Conservation (phyloP, 2,888 invertebrate species). For the Drosophila anomelani region DNA sequence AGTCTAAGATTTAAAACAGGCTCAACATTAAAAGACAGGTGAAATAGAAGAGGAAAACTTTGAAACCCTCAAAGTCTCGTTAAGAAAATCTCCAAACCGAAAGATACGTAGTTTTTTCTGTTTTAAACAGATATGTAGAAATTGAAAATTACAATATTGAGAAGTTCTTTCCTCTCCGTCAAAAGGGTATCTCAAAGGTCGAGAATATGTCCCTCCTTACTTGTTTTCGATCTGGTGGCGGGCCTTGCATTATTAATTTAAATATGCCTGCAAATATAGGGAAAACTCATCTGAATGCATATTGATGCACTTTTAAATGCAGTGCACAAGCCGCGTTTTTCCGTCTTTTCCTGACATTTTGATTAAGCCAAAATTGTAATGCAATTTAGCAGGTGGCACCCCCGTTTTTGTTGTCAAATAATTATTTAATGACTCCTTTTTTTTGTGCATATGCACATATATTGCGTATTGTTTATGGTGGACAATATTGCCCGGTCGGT, state of each 20-base stretch:
- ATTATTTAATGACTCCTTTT: constrained; percentile 65
- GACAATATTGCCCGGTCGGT: constrained; percentile 39
- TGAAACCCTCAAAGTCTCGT: too few species aligned
- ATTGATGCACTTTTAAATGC: constrained; percentile 71
- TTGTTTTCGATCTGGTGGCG: constrained; percentile 24
- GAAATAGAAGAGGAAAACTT: too few species aligned
- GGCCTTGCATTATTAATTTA: constrained; percentile 71
- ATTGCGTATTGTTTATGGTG: constrained; percentile 53
- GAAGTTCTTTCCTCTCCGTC: too few species aligned
- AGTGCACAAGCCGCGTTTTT: constrained; percentile 2
- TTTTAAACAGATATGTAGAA: too few species aligned
- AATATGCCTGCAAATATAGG: constrained; percentile 46
- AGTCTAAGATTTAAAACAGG: not conserved
- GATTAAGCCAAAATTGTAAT: constrained; percentile 66
- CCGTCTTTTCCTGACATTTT: constrained; percentile 57
- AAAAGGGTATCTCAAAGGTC: not conserved
- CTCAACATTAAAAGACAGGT: too few species aligned
- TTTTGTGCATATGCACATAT: constrained; percentile 4
- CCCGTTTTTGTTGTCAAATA: constrained; percentile 43
- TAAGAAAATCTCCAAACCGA: not conserved
- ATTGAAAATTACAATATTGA: too few species aligned
- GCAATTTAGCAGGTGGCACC: constrained; percentile 60
- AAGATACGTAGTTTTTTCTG: not conserved
- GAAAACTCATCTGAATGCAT: constrained; percentile 53
- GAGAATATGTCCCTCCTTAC: not conserved